Evolutionary conservation across 1,140 invertebrate genomes (phyloP).

Genomic region (Nephotettix cincticeps): DNA sequence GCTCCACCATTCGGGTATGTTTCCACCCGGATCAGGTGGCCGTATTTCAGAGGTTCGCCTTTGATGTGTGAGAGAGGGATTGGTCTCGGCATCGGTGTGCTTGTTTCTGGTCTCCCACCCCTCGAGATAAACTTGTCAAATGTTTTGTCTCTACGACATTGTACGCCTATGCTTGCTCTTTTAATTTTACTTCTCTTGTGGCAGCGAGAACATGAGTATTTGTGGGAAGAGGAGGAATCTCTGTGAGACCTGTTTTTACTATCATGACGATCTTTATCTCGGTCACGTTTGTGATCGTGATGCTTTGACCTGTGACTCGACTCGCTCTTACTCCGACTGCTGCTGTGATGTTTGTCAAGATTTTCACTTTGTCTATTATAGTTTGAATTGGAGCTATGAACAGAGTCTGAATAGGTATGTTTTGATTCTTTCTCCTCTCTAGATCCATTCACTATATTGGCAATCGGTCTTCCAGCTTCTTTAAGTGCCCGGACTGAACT

Average conservation of each 20-base stretch:
- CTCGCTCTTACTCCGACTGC: not conserved
- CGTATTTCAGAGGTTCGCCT: conserved; percentile 64
- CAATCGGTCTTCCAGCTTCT: not conserved
- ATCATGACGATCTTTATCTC: not conserved
- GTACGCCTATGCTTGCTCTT: conserved; percentile 60
- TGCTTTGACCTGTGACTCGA: not conserved
- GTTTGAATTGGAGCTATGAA: not conserved
- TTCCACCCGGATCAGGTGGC: conserved; percentile 81
- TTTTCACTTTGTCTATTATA: not conserved
- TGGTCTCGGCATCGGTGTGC: conserved; percentile 48
- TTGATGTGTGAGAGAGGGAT: conserved; percentile 46
- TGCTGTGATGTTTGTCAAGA: not conserved
- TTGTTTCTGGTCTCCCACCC: conserved; percentile 37
- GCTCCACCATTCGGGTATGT: conserved; percentile 96
- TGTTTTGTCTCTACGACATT: conserved; percentile 55
- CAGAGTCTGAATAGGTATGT: not conserved
- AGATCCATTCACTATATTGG: not conserved
- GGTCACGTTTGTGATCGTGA: not conserved
- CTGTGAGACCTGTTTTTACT: not conserved
- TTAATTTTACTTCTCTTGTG: conserved; percentile 61
- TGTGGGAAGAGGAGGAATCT: conserved; percentile 15
- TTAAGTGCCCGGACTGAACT: conserved; percentile 3
- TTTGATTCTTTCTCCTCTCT: not conserved
- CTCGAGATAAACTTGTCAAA: conserved; percentile 40
- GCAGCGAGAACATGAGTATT: conserved; percentile 55